Percentiles rank a stretch among this genome's conserved stretches.
Conservation (phyloP, 2,113 vertebrate genomes). For the Indicator indicator region DNA sequence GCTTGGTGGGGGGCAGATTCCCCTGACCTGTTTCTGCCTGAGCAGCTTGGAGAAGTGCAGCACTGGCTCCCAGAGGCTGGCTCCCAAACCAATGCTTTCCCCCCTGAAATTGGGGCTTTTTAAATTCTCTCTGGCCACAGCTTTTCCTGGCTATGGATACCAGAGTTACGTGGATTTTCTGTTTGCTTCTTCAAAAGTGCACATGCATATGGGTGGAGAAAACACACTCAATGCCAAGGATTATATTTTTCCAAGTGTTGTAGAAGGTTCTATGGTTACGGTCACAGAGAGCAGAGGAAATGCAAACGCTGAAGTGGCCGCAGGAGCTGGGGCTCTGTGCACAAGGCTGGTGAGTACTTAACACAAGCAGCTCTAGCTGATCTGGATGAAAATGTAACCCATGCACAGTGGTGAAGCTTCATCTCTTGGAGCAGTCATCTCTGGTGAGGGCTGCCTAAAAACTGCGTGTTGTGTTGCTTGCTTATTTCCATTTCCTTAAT, state of each 20-base stretch:
- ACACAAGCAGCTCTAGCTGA: background rate
- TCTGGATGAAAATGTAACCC: background rate
- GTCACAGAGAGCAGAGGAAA: conserved; percentile 47
- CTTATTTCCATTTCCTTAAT: background rate
- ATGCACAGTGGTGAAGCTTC: background rate
- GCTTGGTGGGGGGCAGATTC: background rate
- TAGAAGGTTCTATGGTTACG: conserved; percentile 56
- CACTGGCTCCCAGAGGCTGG: fast-evolving
- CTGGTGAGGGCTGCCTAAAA: background rate
- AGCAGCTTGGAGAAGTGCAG: background rate
- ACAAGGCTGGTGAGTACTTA: background rate
- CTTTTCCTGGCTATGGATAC: conserved; percentile 20
- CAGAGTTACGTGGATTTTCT: conserved; percentile 27
- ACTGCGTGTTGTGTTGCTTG: background rate
- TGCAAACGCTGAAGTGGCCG: background rate
- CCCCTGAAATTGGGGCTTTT: background rate
- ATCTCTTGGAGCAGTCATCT: background rate
- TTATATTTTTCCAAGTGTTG: conserved; percentile 60
- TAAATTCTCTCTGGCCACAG: background rate
- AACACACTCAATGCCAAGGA: conserved; percentile 43
- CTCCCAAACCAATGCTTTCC: background rate
- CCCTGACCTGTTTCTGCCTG: background rate
- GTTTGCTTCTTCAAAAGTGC: conserved; percentile 33
- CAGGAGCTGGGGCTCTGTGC: background rate
- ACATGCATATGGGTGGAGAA: conserved; percentile 43